Percentiles rank a stretch among this genome's conserved stretches.
phyloP scores from a whole-genome alignment of 2,797 vertebrate species.

The Sus cebifrons region DNA sequence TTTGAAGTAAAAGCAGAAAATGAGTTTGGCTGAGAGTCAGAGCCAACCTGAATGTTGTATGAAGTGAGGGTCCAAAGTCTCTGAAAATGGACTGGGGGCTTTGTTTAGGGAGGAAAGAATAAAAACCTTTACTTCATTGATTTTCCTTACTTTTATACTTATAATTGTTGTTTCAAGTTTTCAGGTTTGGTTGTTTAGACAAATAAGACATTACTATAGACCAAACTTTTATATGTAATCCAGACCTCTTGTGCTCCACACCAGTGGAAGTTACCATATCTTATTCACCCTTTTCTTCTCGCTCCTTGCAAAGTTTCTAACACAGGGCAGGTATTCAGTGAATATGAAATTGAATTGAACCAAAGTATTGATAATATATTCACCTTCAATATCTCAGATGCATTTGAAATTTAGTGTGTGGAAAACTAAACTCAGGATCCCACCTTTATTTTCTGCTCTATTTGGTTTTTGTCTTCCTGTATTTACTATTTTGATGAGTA shows the following conservation, averaged over 20 bases:
- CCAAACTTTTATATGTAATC: background rate
- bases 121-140: conserved; percentile 5
- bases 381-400: background rate
- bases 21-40: conserved; percentile 75
- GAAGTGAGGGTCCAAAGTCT: conserved; percentile 46
- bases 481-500: conserved; percentile 12
- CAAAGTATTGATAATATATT: background rate
- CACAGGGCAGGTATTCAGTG: background rate
- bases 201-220: background rate
- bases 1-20: conserved; percentile 76
- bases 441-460: background rate
- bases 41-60: background rate
- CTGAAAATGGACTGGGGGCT: background rate
- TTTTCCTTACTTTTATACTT: conserved; percentile 13
- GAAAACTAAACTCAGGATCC: background rate
- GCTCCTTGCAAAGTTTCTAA: background rate
- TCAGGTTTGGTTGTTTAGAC: background rate
- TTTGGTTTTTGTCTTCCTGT: background rate
- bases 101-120: conserved; percentile 45
- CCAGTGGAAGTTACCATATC: background rate
- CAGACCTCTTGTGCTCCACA: background rate
- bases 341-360: background rate
- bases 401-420: background rate
- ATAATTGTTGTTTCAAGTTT: background rate
- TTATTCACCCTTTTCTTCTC: background rate